Evolutionary conservation across 2,888 invertebrate genomes (phyloP).

Genomic region (Nysson spinosus): DNA sequence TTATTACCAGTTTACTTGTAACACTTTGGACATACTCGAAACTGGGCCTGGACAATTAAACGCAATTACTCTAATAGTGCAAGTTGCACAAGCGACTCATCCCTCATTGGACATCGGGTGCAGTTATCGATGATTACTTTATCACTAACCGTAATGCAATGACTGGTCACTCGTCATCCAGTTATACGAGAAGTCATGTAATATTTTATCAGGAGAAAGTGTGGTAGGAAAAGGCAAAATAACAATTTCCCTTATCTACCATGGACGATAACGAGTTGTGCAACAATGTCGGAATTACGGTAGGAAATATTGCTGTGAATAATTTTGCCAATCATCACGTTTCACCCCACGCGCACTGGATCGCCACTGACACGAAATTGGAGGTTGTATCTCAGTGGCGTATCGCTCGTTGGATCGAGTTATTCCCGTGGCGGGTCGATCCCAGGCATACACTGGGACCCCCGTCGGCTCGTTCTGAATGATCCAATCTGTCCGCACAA

Average conservation of each 20-base stretch:
- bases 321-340: conserved; percentile 24
- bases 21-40: conserved; percentile 38
- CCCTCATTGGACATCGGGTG: too few species aligned
- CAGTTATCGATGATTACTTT: too few species aligned
- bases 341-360: conserved; percentile 7
- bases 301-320: conserved; percentile 19
- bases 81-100: too few species aligned
- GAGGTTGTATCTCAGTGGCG: conserved; percentile 48
- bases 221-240: too few species aligned
- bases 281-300: conserved; percentile 4
- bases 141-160: neutral
- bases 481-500: conserved; percentile 69
- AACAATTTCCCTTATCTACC: too few species aligned
- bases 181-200: too few species aligned
- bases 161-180: too few species aligned
- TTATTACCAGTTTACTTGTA: conserved; percentile 12
- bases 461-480: conserved; percentile 62
- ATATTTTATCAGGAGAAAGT: too few species aligned
- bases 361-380: conserved; percentile 48
- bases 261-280: conserved; percentile 4
- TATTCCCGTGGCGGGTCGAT: conserved; percentile 53
- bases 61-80: conserved; percentile 39
- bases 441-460: conserved; percentile 31
- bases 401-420: conserved; percentile 54
- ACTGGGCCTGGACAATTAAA: conserved; percentile 45